These are phyloP conservation scores for Struthidea cinerea DNA, from an alignment of 2,113 vertebrate genomes.

Conservation along the genomic window DNA sequence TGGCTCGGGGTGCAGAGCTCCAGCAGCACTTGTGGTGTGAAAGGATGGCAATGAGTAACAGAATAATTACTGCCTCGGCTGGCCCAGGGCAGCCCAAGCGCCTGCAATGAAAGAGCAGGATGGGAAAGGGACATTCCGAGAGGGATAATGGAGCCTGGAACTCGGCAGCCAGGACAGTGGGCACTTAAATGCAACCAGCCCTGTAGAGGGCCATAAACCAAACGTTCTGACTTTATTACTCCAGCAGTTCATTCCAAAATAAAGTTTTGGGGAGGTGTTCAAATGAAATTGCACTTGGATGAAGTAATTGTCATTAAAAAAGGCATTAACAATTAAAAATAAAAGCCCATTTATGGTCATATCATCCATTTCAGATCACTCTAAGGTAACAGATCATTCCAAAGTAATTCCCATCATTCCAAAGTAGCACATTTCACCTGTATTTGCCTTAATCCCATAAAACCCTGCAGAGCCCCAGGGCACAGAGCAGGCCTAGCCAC, in stretches of 20 bases:
- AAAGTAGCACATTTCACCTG: not conserved
- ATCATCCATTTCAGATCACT: not conserved
- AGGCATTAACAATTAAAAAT: not conserved
- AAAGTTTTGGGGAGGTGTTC: not conserved
- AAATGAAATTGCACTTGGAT: not conserved
- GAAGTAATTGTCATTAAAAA: not conserved
- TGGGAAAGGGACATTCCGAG: not conserved
- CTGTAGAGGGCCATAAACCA: not conserved
- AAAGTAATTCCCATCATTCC: not conserved
- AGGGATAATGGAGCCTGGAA: rapidly evolving
- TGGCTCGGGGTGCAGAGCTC: not conserved
- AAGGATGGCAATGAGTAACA: not conserved
- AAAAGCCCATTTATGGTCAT: not conserved
- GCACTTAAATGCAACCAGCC: rapidly evolving
- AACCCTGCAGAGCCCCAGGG: not conserved
- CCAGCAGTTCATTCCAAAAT: not conserved
- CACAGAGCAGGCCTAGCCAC: not conserved
- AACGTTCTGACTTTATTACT: too few species aligned
- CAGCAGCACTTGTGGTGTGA: not conserved
- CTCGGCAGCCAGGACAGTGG: not conserved
- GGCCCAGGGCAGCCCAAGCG: not conserved
- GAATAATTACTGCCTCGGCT: not conserved
- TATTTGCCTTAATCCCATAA: not conserved
- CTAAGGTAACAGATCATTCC: too few species aligned
- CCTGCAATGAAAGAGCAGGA: not conserved